Evolutionary conservation across 2,797 vertebrate genomes (phyloP).

Genomic region (Girardinus metallicus): DNA sequence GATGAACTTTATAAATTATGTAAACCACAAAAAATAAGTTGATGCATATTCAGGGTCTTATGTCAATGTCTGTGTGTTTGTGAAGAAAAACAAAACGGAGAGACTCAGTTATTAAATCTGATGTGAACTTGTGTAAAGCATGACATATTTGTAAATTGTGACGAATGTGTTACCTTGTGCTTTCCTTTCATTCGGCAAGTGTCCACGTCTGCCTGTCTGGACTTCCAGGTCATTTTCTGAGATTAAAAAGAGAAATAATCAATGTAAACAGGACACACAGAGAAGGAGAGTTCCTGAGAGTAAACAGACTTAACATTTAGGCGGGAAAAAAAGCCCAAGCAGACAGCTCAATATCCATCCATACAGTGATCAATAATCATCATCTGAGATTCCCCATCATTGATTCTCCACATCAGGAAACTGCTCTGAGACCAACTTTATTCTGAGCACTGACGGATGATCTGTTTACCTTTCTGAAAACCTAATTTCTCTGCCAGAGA

Average conservation of each 20-base stretch:
- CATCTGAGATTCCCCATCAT: constrained; percentile 55
- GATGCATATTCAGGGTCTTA: constrained; percentile 37
- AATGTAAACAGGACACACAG: constrained; percentile 5
- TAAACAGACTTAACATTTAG: constrained; percentile 28
- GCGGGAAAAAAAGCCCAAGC: constrained; percentile 15
- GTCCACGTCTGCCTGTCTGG: constrained; percentile 96
- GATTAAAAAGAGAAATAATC: not conserved
- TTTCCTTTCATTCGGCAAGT: constrained; percentile 99
- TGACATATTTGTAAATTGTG: constrained; percentile 16
- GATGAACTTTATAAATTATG: constrained; percentile 40
- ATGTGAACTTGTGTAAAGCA: constrained; percentile 28
- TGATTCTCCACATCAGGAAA: constrained; percentile 55
- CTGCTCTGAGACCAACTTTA: constrained; percentile 62
- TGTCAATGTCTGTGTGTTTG: constrained; percentile 8
- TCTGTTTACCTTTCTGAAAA: constrained; percentile 65
- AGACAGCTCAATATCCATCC: constrained; percentile 54
- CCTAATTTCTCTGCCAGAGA: constrained; percentile 39
- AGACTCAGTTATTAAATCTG: constrained; percentile 25
- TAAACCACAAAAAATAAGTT: constrained; percentile 26
- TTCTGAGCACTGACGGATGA: constrained; percentile 48
- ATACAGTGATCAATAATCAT: constrained; percentile 68
- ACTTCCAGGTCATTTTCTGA: constrained; percentile 99
- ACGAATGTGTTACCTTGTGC: constrained; percentile 88
- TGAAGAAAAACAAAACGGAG: not conserved
- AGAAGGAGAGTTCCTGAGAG: constrained; percentile 2